Base-by-base conservation (phyloP, 2,888 invertebrate species). In the Belgica antarctica region DNA sequence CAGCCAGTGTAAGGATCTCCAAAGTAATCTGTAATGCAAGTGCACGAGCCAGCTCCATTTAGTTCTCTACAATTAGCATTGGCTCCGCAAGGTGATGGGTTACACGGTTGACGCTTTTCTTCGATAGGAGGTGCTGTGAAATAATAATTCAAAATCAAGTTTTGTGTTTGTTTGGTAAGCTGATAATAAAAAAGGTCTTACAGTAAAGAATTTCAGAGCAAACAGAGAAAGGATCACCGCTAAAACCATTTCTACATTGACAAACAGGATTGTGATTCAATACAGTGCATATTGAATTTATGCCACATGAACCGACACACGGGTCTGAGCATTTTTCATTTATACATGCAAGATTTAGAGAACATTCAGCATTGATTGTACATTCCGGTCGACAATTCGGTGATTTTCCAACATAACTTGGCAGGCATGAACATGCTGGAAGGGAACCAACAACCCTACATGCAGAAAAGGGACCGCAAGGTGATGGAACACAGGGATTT, bases 361-460 rank as follows among this genome's bases (percentile, higher is more conserved):
- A 82, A 76, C 93, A 93, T 77, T 93, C 92, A 0, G 90, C 87
- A 77, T 92, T 92, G 72, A 90, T 87, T 74, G 90, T 86, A 77
- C 93, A 92, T 80, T 93, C 91, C 2, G 92, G 92, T 65, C 87
- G 84, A 77, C 92, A 92, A 71, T 86, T 84, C 12, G 92, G 92
- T 36, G 92, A 90, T 24, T 87, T 85, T 61, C 93, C 92, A 71
- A 90, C 85, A 76, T 87, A 91, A 74, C 86, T 86, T 65, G 81
- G 80, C 75, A 87, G 87, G 76, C 92, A 92, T 70, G 90, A 89
- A 76, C 92, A 92, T 4, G 90, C 89, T 65, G 90, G 90, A 76
- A 90, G 90, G 22, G 87, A 87, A 76, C 90, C 89, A 61, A 88
- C 81, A 71, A 85, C 87, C 41, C 88, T 85, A 76, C 92, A 93